Evolutionary conservation across 2,888 invertebrate genomes (phyloP), one percentile per base, ranked within the genome.

Genomic region (Leucozona laternaria): DNA sequence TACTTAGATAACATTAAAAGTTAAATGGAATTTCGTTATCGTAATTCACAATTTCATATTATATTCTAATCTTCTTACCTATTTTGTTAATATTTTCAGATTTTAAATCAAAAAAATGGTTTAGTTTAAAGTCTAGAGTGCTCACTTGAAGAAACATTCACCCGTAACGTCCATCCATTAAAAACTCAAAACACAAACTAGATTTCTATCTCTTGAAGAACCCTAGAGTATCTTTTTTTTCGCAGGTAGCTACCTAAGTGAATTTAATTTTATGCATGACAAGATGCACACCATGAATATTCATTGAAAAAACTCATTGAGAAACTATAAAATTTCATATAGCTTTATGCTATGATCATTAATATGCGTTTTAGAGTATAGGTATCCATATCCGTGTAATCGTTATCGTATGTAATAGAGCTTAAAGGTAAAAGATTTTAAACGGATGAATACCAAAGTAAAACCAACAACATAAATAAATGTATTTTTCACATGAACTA

Each of bases 231-330:
- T 45, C 45, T 45, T 45, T 20, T 11, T 11, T 20, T 20, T 48
- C n/a, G 10, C 48, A 48, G 48, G 48, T n/a, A n/a, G n/a, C n/a
- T n/a, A n/a, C n/a, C n/a, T 48, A 48, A 48, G 8, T 48, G 48
- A 8, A 20, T 48, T 48, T 48, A 48, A 48, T 48, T 10, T 48
- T 48, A 20, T 48, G 11, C 48, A 48, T 20, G 11, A 17, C 4
- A 48, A 48, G 45, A n/a, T 48, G 10, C 48, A 48, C 48, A 20
- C 20, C 11, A 48, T 48, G 48, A 48, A 48, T 48, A 20, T 48
- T 48, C 20, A 48, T 48, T 4, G 11, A 1, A 20, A 4, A 43
- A 17, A n/a, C n/a, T n/a, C n/a, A n/a, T 17, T 2, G 7, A 43
- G 6, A 17, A 43, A 17, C 43, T 43, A 43, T n/a, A n/a, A n/a